Conservation (phyloP, 2,113 vertebrate species). For the Aspidoscelis tigris region DNA sequence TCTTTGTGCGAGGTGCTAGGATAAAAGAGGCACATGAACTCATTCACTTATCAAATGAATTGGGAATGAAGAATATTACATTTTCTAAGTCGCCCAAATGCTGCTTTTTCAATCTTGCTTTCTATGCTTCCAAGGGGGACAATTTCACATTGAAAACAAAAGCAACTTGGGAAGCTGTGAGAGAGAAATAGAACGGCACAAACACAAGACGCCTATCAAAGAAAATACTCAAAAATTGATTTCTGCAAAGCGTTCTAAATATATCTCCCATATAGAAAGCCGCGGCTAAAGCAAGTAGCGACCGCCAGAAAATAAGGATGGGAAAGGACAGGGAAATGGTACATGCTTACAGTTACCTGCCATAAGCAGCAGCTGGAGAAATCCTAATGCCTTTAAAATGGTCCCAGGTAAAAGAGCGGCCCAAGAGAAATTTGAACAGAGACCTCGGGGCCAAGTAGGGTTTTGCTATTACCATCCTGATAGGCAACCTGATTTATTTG, state of each 20-base stretch:
- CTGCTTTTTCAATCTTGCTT: constrained; percentile 24
- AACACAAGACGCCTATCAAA: neutral
- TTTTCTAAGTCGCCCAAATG: constrained; percentile 36
- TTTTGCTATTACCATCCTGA: neutral
- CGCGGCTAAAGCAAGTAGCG: neutral
- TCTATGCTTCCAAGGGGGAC: constrained; percentile 28
- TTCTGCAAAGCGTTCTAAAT: constrained; percentile 28
- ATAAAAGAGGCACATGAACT: constrained; percentile 17
- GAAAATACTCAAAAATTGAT: constrained; percentile 12
- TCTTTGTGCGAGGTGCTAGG: neutral
- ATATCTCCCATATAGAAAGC: neutral
- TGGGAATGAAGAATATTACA: constrained; percentile 13
- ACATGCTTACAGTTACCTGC: constrained; percentile 7
- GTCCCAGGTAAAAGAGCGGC: neutral
- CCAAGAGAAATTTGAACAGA: neutral
- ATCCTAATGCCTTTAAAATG: too few species aligned
- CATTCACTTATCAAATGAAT: constrained; percentile 32
- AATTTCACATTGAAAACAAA: constrained; percentile 26
- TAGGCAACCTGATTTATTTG: neutral
- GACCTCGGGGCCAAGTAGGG: neutral
- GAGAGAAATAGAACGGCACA: neutral
- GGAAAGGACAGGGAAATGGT: neutral
- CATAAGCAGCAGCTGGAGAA: neutral
- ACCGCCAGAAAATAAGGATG: neutral
- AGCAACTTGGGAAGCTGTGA: neutral